phyloP scores from a whole-genome alignment of 2,888 invertebrate species.

The Drosophila pullipes region DNA sequence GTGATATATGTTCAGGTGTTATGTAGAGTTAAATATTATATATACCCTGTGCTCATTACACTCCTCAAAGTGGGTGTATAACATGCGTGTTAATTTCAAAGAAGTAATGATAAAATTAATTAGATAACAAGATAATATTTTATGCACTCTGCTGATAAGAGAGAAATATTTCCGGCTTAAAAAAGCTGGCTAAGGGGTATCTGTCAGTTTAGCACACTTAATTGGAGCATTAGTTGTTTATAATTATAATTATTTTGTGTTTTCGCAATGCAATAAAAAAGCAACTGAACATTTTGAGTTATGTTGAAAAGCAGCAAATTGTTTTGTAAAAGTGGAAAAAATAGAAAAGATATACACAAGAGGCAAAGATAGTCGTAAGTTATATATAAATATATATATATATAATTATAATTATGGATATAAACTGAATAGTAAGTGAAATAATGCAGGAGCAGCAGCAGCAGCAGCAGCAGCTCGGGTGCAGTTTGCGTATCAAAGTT shows the following conservation, averaged over 20 bases:
- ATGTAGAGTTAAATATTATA: conserved; percentile 10
- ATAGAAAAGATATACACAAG: conserved; percentile 6
- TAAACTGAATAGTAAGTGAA: conserved; percentile 12
- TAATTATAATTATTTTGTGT: conserved; percentile 26
- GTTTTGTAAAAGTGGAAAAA: conserved; percentile 31
- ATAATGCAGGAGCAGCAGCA: background rate
- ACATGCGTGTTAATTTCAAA: background rate
- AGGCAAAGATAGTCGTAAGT: conserved; percentile 8
- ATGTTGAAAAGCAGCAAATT: conserved; percentile 61
- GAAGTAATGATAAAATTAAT: background rate
- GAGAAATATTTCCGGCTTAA: background rate
- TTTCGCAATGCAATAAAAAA: conserved; percentile 17
- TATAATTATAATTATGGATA: background rate
- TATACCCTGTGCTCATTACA: conserved; percentile 17
- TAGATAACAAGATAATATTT: background rate
- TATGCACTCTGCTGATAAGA: background rate
- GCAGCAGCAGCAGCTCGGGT: conserved; percentile 45
- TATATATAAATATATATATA: background rate
- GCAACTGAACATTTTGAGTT: conserved; percentile 34
- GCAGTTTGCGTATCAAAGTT: conserved; percentile 78
- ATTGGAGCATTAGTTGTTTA: background rate
- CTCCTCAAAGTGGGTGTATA: background rate
- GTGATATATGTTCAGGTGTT: conserved; percentile 5
- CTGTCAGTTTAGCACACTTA: background rate
- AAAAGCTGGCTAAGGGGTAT: background rate